Evolutionary conservation across 2,113 vertebrate genomes (phyloP).

Genomic region (Morone chrysops): DNA sequence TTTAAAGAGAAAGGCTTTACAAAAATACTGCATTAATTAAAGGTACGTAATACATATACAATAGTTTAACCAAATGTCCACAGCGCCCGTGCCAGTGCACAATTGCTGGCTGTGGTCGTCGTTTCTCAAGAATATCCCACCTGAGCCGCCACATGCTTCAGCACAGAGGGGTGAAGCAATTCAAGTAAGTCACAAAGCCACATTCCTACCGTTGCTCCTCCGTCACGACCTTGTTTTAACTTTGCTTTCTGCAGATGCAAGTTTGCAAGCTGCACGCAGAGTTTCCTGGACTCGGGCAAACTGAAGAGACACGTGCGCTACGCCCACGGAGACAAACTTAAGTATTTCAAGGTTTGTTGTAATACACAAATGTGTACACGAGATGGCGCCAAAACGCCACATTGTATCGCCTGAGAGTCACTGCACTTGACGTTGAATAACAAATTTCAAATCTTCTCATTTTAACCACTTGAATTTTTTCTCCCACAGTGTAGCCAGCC

Average conservation of each 20-base stretch:
- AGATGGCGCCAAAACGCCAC: slow-evolving; percentile 46
- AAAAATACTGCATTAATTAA: too few relatives aligned
- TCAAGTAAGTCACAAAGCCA: slow-evolving; percentile 63
- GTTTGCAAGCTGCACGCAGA: slow-evolving; percentile 53
- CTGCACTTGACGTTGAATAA: neutral
- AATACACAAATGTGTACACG: neutral
- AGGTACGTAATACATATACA: too few relatives aligned
- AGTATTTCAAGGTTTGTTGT: slow-evolving; percentile 80
- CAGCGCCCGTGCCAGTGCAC: slow-evolving; percentile 79
- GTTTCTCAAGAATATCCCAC: slow-evolving; percentile 76
- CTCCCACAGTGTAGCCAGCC: slow-evolving; percentile 73
- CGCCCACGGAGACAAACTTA: slow-evolving; percentile 65
- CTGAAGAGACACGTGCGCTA: slow-evolving; percentile 77
- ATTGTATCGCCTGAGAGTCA: neutral
- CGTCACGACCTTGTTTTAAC: neutral
- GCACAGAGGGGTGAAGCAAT: slow-evolving; percentile 72
- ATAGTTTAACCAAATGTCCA: neutral
- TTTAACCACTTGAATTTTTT: neutral
- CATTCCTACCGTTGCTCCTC: fast-evolving
- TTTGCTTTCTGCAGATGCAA: slow-evolving; percentile 72
- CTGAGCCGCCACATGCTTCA: slow-evolving; percentile 74
- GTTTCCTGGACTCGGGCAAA: slow-evolving; percentile 57
- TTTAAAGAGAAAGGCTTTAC: neutral
- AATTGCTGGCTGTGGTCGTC: slow-evolving; percentile 68
- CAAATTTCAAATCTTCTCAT: neutral